Base-by-base conservation (phyloP, 2,797 vertebrate species). In the Trachurus trachurus region DNA sequence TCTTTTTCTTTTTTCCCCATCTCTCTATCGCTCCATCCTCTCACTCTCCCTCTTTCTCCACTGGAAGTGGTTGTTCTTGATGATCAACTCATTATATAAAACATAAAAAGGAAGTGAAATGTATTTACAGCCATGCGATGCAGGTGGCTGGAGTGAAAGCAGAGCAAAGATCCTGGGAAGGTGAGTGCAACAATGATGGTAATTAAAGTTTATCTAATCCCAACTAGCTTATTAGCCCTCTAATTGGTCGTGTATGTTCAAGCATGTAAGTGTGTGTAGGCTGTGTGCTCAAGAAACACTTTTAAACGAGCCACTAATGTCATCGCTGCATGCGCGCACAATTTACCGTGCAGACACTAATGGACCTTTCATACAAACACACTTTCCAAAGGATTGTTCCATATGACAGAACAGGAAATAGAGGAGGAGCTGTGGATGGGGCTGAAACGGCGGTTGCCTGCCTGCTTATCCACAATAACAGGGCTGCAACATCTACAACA, bases 171-270 rank as follows among this genome's bases (percentile, higher is more conserved):
- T 69, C 42, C 40, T 3, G 42, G 72, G 62, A 78, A 58, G 22
- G 62, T 34, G 60, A 73, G 74, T 26, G 66, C 80, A 76, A 88
- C 71, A 77, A 68, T 72, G 54, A 76, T 63, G 65, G 65, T 77
- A 81, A 88, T 82, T 83, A 75, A 83, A 70, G 80, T 89, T 85
- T 49, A 86, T 87, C 83, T 74, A 82, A 88, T 84, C 65, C 74
- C 42, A 31, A 47, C 56, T 70, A 80, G 68, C 75, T 85, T 77
- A 81, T 89, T 89, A 83, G 71, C 5, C 31, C 39, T 71, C 63
- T 87, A 88, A 89, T 88, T 81, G 76, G 67, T 72, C 65, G 71
- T 44, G 66, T 59, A 73, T 53, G 74, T 84, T 72, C 37, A 74
- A 76, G 39, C 63, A 57, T 76, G 72, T 76, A 47, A 70, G 71